Evolutionary conservation across 2,113 vertebrate genomes (phyloP), one percentile per base, ranked within the genome.

Genomic region (Pteronura brasiliensis): DNA sequence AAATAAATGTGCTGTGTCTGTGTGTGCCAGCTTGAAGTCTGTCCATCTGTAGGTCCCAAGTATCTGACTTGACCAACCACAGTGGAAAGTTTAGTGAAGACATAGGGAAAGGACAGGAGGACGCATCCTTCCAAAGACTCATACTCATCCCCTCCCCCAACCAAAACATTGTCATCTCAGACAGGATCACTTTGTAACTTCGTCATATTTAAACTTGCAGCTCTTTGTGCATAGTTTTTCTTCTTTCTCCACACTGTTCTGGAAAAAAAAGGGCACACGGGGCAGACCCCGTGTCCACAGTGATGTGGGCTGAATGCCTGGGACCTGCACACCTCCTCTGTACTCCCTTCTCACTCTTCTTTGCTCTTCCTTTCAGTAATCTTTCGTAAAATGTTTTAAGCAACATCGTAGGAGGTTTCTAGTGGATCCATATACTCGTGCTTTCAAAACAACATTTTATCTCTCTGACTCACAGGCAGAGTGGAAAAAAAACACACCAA

Each of bases 381-480:
- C 77, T 83, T 83, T 88, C 63, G n/a, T 63, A 97, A 97, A 98
- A 91, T 82, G 23, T 97, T 42, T 93, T 91, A 87, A 34, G 90
- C 63, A 93, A 96, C 86, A 81, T 23, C 18, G 47, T 96, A 79
- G 77, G 96, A 95, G 61, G 42, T 52, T 97, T 91, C 94, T 94
- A 93, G 95, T 81, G 36, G 93, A 97, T 97, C 83, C 42, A 92
- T 10, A 17, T 10, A 6, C 87, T 91, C 92, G 20, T 94, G 63
- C 89, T 98, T 98, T 79, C 94, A 95, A 90, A 97, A 97, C 80
- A 98, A 76, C 81, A 96, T 97, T 98, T 96, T 42, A 39, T 95
- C 87, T 96, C 63, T 61, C 94, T 97, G 97, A 97, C 44, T 97
- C 96, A 98, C 42, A 90, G 80, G 88, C 96, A 17, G 61, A 97